Evolutionary conservation across 2,888 invertebrate genomes (phyloP).

Genomic region (Tineola bisselliella): DNA sequence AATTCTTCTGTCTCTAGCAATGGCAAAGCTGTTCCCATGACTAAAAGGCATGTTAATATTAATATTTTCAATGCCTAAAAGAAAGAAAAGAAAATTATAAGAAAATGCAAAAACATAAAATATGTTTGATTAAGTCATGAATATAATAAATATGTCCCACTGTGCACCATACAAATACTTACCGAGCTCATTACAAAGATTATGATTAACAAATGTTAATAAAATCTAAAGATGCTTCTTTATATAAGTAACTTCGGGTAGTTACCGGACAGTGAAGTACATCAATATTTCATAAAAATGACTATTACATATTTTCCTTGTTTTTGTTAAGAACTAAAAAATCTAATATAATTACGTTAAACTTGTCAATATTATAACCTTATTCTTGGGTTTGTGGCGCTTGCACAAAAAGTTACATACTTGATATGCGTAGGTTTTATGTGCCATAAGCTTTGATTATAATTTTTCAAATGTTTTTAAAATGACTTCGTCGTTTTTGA

Average conservation of each 20-base stretch:
- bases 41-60: not conserved
- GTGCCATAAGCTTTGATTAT: too few species aligned
- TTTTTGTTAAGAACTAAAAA: not conserved
- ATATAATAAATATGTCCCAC: too few species aligned
- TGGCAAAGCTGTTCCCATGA: not conserved
- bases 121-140: too few species aligned
- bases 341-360: too few species aligned
- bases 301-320: not conserved
- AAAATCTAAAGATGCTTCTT: not conserved
- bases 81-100: not conserved
- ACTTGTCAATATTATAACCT: too few species aligned
- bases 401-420: too few species aligned
- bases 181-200: not conserved
- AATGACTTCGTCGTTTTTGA: too few species aligned
- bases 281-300: not conserved
- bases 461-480: too few species aligned
- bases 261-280: not conserved
- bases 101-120: too few species aligned
- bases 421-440: too few species aligned
- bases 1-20: not conserved
- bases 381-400: too few species aligned
- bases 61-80: not conserved
- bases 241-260: not conserved
- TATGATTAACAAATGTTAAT: not conserved
- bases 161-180: too few species aligned